phyloP scores from a whole-genome alignment of 2,797 vertebrate genomes.

The Glyptemys insculpta region DNA sequence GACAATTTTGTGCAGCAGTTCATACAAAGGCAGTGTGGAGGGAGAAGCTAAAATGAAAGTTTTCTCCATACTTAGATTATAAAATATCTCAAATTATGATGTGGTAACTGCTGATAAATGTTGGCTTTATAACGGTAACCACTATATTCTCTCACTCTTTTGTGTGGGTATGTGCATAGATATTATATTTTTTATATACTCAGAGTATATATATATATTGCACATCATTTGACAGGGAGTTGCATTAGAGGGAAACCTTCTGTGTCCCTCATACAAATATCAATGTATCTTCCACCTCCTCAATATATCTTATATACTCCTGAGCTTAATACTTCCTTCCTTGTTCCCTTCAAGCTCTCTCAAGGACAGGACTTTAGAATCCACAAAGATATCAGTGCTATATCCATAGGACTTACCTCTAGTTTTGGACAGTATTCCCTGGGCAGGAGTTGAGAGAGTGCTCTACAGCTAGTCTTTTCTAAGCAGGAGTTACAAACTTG shows the following conservation, averaged over 20 bases:
- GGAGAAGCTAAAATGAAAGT: neutral
- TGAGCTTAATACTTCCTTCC: neutral
- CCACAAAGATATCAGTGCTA: neutral
- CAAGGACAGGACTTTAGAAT: neutral
- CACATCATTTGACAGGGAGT: neutral
- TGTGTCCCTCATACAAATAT: neutral
- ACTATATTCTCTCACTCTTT: neutral
- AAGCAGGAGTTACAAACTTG: neutral
- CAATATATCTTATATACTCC: accelerated
- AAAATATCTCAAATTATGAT: neutral
- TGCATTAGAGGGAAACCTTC: neutral
- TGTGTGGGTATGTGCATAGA: neutral
- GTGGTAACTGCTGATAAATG: neutral
- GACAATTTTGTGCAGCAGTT: neutral
- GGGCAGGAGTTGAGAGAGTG: accelerated
- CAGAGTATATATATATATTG: neutral
- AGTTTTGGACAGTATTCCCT: neutral
- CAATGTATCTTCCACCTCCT: neutral
- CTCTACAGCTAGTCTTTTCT: neutral
- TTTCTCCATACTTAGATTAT: neutral
- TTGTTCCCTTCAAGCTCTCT: neutral
- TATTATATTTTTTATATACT: neutral
- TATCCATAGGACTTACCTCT: neutral
- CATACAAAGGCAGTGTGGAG: neutral
- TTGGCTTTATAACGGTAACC: neutral